Conservation (phyloP, 2,113 vertebrate genomes). For the Hucho hucho region DNA sequence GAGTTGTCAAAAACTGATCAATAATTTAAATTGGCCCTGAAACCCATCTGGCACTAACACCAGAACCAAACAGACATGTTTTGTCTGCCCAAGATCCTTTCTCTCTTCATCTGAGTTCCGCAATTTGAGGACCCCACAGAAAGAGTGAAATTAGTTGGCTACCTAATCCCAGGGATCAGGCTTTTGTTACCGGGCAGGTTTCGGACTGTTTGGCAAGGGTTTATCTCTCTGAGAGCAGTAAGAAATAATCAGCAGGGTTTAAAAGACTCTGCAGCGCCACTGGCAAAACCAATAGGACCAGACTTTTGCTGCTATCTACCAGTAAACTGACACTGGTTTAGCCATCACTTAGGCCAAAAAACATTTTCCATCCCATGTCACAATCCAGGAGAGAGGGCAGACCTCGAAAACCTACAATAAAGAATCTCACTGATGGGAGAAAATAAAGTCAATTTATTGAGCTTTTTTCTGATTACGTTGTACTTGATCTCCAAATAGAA, state of each 20-base stretch:
- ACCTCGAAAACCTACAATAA: constrained; percentile 33
- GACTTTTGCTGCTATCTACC: constrained; percentile 63
- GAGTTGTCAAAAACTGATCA: constrained; percentile 25
- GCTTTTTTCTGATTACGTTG: too few species aligned
- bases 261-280: constrained; percentile 65
- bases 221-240: constrained; percentile 73
- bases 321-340: constrained; percentile 72
- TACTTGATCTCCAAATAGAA: too few species aligned
- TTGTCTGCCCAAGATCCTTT: constrained; percentile 61
- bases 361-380: constrained; percentile 30
- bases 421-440: constrained; percentile 47
- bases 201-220: constrained; percentile 76
- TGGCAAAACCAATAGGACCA: constrained; percentile 67
- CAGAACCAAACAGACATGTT: constrained; percentile 62
- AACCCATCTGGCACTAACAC: constrained; percentile 29
- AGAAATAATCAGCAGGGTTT: constrained; percentile 72
- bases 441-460: too few species aligned
- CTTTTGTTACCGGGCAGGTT: constrained; percentile 74
- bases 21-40: constrained; percentile 40
- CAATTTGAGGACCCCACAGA: constrained; percentile 80
- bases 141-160: constrained; percentile 76
- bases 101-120: constrained; percentile 55
- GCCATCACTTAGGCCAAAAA: constrained; percentile 64
- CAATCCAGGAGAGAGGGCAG: constrained; percentile 59
- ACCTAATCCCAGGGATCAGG: constrained; percentile 77